phyloP scores from a whole-genome alignment of 2,113 vertebrate species.

The Cettia cetti region DNA sequence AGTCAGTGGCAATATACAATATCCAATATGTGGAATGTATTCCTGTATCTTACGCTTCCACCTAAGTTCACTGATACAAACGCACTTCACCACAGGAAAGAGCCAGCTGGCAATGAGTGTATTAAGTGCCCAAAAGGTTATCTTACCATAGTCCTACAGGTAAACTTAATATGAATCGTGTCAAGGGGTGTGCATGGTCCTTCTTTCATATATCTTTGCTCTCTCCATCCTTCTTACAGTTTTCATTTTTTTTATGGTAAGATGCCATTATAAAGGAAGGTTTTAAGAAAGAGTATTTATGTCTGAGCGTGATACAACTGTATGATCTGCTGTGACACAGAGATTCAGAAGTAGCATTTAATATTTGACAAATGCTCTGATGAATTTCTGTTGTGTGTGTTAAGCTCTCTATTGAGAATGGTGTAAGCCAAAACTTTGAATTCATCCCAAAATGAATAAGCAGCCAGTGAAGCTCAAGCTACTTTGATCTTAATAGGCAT shows the following conservation, averaged over 20 bases:
- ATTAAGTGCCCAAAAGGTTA: neutral
- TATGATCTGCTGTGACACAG: neutral
- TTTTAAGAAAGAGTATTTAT: neutral
- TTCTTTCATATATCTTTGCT: neutral
- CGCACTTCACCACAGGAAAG: neutral
- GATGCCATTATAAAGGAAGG: neutral
- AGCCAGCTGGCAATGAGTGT: rapidly evolving
- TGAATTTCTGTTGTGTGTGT: neutral
- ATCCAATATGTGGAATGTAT: neutral
- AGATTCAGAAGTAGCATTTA: neutral
- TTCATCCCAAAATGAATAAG: neutral
- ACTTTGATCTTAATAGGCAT: neutral
- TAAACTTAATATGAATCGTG: neutral
- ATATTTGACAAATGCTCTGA: neutral
- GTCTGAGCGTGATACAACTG: neutral
- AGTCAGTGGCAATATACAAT: rapidly evolving
- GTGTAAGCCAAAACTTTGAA: neutral
- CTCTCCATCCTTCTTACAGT: neutral
- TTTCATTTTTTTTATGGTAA: neutral
- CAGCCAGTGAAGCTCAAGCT: neutral
- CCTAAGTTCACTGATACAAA: neutral
- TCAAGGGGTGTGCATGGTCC: neutral
- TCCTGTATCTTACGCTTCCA: neutral
- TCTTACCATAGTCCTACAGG: neutral
- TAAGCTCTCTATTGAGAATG: neutral